Base-by-base conservation (phyloP, 2,888 invertebrate species). In the Drepanosiphum platanoidis region DNA sequence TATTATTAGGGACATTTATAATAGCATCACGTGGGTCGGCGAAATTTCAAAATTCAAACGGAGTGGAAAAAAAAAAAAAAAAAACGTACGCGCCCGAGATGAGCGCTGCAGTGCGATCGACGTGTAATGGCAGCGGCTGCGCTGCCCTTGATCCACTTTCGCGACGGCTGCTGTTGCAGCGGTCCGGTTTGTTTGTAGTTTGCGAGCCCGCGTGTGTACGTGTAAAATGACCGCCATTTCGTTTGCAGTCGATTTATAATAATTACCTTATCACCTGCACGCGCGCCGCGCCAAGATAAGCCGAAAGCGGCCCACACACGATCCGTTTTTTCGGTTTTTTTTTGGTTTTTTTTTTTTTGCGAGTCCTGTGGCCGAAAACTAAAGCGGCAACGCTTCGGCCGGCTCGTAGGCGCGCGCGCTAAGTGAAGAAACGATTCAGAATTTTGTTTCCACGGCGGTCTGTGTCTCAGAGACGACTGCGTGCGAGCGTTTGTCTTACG, bases 71-170 rank as follows among this genome's bases (percentile, higher is more conserved):
- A n/a, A n/a, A n/a, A n/a, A n/a, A n/a, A n/a, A n/a, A n/a, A 42
- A 32, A 42, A 30, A 77, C 78, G 64, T 13, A 27, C 18, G 61
- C 52, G 9, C 61, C 22, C 66, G 32, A 15, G 81, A 71, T 71
- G 70, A 81, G 70, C 22, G 61, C 61, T 9, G 27, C 39, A 52
- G 52, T 3, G 46, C 58, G 22, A 71, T 81, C 71, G 22, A 27
- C n/a, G 27, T 30, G 61, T 61, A 39, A 27, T 15, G 5, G 18
- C 32, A 77, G 27, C 77, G 39, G 42, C 30, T 32, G 15, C 46
- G 30, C 30, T 81, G 81, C 81, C 74, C 83, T 83, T 83, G 83
- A 83, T 83, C 83, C 46, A 83, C 83, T 83, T 83, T 83, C 83
- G 72, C 72, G 27, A n/a, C 36, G 36, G 18, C 52, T 74, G 22